These are phyloP conservation scores for Mesorhabditis sp. DNA, from an alignment of 2,888 invertebrate species.

Conservation along the genomic window DNA sequence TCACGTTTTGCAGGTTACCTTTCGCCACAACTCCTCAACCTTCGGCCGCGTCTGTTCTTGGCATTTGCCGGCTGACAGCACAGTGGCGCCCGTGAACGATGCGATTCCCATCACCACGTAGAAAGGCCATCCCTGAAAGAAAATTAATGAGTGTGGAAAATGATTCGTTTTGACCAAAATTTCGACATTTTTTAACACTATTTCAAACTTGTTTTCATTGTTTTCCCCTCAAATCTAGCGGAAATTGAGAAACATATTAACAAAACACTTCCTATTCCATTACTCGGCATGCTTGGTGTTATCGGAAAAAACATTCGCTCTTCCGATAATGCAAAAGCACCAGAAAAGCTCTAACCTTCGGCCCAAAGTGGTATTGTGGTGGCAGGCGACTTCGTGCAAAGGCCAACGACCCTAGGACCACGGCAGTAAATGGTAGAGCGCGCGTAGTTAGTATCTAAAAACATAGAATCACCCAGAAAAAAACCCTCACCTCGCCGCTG, in stretches of 20 bases:
- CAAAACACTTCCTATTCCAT: too few species aligned
- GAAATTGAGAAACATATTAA: neutral
- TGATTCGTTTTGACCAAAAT: neutral
- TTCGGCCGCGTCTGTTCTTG: constrained; percentile 39
- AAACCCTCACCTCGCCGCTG: too few species aligned
- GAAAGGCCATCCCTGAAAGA: constrained; percentile 38
- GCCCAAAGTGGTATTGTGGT: constrained; percentile 44
- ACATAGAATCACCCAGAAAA: neutral
- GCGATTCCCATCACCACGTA: constrained; percentile 47
- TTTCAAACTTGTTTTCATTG: neutral
- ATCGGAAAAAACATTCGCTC: too few species aligned
- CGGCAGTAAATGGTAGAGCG: constrained; percentile 43
- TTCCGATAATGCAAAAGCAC: too few species aligned
- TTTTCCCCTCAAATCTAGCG: neutral
- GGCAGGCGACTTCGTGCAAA: constrained; percentile 45
- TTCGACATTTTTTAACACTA: too few species aligned
- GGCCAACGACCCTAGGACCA: constrained; percentile 39
- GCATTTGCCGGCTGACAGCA: constrained; percentile 43
- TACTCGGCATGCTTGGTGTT: too few species aligned
- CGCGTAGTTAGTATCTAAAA: constrained; percentile 41
- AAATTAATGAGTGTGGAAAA: too few species aligned
- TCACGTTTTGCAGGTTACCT: constrained; percentile 17
- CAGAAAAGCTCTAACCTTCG: constrained; percentile 22
- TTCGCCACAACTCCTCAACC: constrained; percentile 32
- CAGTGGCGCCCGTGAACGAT: constrained; percentile 38